Evolutionary conservation across 1,140 invertebrate species (phyloP).

Genomic region (Ganaspis sp.): DNA sequence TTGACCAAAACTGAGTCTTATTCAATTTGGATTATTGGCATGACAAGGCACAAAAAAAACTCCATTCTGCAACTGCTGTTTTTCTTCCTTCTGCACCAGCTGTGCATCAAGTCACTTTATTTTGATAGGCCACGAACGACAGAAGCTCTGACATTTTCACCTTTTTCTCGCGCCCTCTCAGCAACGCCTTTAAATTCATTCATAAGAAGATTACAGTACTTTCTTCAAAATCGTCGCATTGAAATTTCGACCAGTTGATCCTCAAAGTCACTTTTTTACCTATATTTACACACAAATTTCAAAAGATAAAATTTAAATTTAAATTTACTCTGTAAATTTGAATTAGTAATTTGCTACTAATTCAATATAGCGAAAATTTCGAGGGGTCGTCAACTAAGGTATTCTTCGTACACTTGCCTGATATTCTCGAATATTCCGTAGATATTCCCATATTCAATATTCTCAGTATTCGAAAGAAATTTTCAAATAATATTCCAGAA

Average conservation of each 20-base stretch:
- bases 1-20: slow-evolving; percentile 35
- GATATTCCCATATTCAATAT: no score
- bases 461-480: no score
- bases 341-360: no score
- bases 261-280: no score
- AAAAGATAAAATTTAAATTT: no score
- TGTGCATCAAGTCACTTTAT: slow-evolving; percentile 52
- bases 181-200: background rate
- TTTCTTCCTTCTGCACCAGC: slow-evolving; percentile 48
- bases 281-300: no score
- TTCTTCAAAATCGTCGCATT: background rate
- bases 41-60: slow-evolving; percentile 52
- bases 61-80: slow-evolving; percentile 49
- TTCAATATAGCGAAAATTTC: no score
- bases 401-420: no score
- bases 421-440: no score
- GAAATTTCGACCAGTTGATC: background rate
- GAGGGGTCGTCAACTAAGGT: no score
- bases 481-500: no score
- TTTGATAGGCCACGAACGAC: slow-evolving; percentile 45
- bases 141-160: slow-evolving; percentile 1
- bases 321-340: no score
- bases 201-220: slow-evolving; percentile 4
- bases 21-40: slow-evolving; percentile 45
- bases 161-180: background rate